Percentiles rank a stretch among this genome's conserved stretches.
phyloP scores from a whole-genome alignment of 2,888 invertebrate species.

The Cryptocephalus primarius region DNA sequence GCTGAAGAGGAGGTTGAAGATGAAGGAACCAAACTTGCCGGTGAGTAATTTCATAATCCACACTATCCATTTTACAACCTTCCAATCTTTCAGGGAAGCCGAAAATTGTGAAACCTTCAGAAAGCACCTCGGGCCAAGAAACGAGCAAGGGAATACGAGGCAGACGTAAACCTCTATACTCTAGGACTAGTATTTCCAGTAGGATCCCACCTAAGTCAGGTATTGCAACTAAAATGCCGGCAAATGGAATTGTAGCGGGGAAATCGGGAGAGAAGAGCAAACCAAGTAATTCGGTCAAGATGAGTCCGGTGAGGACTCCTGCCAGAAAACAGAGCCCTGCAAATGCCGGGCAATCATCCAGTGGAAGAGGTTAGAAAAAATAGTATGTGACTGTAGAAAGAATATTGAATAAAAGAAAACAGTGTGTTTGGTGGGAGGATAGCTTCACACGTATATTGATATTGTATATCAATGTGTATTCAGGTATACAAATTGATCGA shows the following conservation, averaged over 20 bases:
- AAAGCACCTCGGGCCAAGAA: slow-evolving; percentile 26
- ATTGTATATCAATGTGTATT: too few relatives aligned
- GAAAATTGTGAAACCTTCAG: slow-evolving; percentile 47
- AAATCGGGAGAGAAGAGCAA: slow-evolving; percentile 18
- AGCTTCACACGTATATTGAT: too few relatives aligned
- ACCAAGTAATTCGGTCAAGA: slow-evolving; percentile 15
- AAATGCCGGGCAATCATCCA: not conserved
- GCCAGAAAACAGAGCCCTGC: not conserved
- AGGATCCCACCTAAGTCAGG: slow-evolving; percentile 19
- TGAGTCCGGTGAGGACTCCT: slow-evolving; percentile 15
- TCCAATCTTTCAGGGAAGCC: slow-evolving; percentile 35
- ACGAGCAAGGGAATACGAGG: slow-evolving; percentile 24
- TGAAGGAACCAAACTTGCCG: slow-evolving; percentile 36
- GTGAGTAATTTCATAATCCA: not conserved
- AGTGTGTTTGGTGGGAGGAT: too few relatives aligned
- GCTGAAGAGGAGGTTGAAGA: slow-evolving; percentile 31
- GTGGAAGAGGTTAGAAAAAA: slow-evolving; percentile 5
- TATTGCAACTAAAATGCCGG: slow-evolving; percentile 21
- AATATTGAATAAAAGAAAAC: too few relatives aligned
- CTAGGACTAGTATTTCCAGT: slow-evolving; percentile 21
- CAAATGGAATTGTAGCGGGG: slow-evolving; percentile 4
- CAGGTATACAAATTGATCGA: too few relatives aligned
- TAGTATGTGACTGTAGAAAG: too few relatives aligned
- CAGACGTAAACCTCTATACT: slow-evolving; percentile 56
- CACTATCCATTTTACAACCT: too few relatives aligned